Evolutionary conservation across 2,888 invertebrate species (phyloP).

Genomic region (Mesopsocus fuscifrons): DNA sequence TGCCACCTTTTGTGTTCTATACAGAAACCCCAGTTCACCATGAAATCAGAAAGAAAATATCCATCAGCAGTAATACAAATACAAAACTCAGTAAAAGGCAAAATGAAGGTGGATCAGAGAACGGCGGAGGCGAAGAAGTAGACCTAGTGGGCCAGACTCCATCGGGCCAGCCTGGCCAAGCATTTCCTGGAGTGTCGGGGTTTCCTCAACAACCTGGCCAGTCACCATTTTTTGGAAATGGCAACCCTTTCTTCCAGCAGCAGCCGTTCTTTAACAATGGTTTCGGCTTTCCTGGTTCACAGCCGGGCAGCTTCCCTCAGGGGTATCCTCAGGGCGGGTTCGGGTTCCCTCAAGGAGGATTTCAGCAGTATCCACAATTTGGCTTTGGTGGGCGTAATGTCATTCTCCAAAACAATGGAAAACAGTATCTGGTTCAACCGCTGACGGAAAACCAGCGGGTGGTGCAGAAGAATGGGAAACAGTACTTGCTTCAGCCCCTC

Average conservation of each 20-base stretch:
- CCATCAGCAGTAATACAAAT: too few relatives aligned
- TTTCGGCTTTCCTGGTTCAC: background rate
- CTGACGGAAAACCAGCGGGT: background rate
- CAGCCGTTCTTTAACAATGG: background rate
- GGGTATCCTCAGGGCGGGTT: background rate
- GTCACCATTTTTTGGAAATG: background rate
- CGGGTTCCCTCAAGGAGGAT: background rate
- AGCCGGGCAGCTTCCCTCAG: background rate
- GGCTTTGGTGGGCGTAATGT: background rate
- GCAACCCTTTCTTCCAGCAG: background rate
- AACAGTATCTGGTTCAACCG: background rate
- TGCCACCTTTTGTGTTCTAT: too few relatives aligned
- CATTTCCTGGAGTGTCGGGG: background rate
- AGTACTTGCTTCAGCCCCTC: background rate
- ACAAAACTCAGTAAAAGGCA: too few relatives aligned
- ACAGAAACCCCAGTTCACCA: too few relatives aligned
- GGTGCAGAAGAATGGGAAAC: background rate
- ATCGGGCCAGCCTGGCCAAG: background rate
- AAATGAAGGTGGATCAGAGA: too few relatives aligned
- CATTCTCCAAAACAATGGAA: background rate
- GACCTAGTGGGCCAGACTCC: background rate
- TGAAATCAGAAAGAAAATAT: too few relatives aligned
- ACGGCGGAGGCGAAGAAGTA: background rate
- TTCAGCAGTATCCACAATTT: background rate
- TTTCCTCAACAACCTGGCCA: background rate